Evolutionary conservation across 2,888 invertebrate species (phyloP).

Genomic region (Hemithea aestivaria): DNA sequence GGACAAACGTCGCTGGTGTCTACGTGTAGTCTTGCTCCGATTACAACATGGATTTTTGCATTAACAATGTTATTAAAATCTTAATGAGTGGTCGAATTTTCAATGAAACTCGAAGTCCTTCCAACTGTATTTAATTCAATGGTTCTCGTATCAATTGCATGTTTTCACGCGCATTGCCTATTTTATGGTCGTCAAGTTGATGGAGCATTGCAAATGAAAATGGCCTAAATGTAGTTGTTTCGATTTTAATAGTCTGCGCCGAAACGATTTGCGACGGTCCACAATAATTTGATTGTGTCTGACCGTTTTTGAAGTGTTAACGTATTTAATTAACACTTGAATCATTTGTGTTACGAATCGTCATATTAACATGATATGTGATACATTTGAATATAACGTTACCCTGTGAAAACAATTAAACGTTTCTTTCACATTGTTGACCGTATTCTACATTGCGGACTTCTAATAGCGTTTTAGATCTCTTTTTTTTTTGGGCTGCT

Average conservation of each 20-base stretch:
- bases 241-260: constrained; percentile 20
- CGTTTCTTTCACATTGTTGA: too few species aligned
- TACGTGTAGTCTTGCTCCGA: too few species aligned
- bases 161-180: constrained; percentile 15
- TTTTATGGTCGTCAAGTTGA: constrained; percentile 20
- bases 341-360: background rate
- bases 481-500: too few species aligned
- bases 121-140: too few species aligned
- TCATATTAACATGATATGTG: background rate
- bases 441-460: too few species aligned
- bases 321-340: background rate
- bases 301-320: constrained; percentile 2
- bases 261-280: constrained; percentile 25
- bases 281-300: constrained; percentile 14
- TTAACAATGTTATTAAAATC: too few species aligned
- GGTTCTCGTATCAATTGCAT: constrained; percentile 3
- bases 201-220: constrained; percentile 23
- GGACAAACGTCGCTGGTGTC: too few species aligned
- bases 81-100: too few species aligned
- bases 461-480: too few species aligned
- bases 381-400: too few species aligned
- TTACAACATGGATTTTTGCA: too few species aligned
- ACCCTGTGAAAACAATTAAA: too few species aligned
- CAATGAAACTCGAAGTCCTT: background rate
- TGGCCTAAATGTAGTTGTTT: constrained; percentile 22